Evolutionary conservation across 1,140 invertebrate genomes (phyloP).

Genomic region (Antheraea mylitta): DNA sequence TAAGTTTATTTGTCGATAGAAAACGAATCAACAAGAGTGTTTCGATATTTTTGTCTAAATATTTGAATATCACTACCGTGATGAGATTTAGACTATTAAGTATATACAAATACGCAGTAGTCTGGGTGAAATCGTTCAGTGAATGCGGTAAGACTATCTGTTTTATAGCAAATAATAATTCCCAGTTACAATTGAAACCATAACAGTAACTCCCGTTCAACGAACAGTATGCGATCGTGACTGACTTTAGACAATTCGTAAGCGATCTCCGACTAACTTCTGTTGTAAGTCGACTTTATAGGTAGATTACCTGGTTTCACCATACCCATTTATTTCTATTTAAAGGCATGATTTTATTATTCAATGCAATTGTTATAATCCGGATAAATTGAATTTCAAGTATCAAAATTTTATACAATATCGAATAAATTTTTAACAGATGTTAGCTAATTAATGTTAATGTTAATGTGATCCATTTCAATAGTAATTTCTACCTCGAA

Average conservation of each 20-base stretch:
- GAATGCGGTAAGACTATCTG: constrained; percentile 12
- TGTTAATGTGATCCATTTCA: too few relatives aligned
- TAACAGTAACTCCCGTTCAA: constrained; percentile 26
- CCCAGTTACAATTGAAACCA: constrained; percentile 17
- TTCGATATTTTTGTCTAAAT: too few relatives aligned
- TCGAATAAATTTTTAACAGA: too few relatives aligned
- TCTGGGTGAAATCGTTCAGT: constrained; percentile 20
- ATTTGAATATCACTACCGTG: too few relatives aligned
- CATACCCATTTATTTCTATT: constrained; percentile 4
- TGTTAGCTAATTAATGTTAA: too few relatives aligned
- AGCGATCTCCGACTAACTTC: constrained; percentile 7
- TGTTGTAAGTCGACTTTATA: background rate
- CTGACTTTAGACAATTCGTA: constrained; percentile 28
- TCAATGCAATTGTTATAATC: too few relatives aligned
- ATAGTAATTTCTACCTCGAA: too few relatives aligned
- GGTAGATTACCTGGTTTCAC: background rate
- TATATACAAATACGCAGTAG: background rate
- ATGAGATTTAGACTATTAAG: too few relatives aligned
- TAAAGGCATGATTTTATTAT: background rate
- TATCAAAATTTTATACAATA: too few relatives aligned
- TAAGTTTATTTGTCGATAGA: too few relatives aligned
- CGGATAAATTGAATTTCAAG: too few relatives aligned
- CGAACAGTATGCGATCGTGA: constrained; percentile 32
- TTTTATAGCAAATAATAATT: constrained; percentile 23
- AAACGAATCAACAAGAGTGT: too few relatives aligned